These are phyloP conservation scores for Spisula solida DNA, from an alignment of 2,888 invertebrate species.

Conservation along the genomic window DNA sequence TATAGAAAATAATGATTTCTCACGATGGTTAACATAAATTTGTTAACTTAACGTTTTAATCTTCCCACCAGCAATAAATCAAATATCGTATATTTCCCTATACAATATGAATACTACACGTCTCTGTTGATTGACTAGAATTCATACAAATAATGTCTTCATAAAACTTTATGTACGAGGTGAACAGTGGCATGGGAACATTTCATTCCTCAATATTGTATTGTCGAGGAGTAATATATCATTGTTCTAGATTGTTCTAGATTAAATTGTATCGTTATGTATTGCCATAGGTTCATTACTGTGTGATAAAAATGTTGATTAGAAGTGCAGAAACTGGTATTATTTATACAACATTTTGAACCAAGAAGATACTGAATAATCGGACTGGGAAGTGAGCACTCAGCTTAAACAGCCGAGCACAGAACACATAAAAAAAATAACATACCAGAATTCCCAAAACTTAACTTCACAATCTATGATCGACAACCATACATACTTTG, in stretches of 20 bases:
- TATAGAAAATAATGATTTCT: too few relatives aligned
- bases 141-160: background rate
- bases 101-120: background rate
- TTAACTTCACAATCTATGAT: too few relatives aligned
- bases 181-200: slow-evolving; percentile 2
- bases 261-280: background rate
- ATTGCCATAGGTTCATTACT: background rate
- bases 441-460: too few relatives aligned
- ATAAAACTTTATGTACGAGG: background rate
- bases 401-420: too few relatives aligned
- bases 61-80: background rate
- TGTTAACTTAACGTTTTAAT: background rate
- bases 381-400: too few relatives aligned
- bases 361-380: too few relatives aligned
- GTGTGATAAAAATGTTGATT: background rate
- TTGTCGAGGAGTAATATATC: background rate
- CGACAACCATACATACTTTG: too few relatives aligned
- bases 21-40: background rate
- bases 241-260: background rate
- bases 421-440: too few relatives aligned
- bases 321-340: too few relatives aligned
- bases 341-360: too few relatives aligned
- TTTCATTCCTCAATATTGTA: background rate
- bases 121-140: background rate
- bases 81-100: background rate